These are phyloP conservation scores for Odontomyia ornata DNA, from an alignment of 2,888 invertebrate species.

Conservation along the genomic window DNA sequence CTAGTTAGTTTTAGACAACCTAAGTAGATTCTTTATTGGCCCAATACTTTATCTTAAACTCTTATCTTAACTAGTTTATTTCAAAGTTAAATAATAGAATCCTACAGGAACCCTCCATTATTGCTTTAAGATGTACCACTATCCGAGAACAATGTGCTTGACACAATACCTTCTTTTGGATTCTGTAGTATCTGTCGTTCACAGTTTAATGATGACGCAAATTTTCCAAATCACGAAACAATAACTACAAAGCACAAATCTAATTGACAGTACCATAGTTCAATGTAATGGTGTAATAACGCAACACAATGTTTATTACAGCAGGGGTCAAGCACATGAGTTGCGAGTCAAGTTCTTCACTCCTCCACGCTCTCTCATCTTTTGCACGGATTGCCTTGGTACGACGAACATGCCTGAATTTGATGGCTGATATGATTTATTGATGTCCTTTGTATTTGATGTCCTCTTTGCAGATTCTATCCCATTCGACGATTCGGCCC, in stretches of 20 bases:
- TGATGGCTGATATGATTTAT: constrained; percentile 54
- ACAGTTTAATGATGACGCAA: constrained; percentile 42
- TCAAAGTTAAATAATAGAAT: too few species aligned
- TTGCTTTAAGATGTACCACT: neutral
- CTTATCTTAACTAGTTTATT: too few species aligned
- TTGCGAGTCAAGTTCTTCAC: neutral
- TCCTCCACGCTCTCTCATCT: neutral
- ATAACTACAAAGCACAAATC: constrained; percentile 34
- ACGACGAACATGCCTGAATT: constrained; percentile 48
- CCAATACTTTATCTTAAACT: too few species aligned
- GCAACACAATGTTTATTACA: constrained; percentile 34
- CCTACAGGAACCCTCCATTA: too few species aligned
- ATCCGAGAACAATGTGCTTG: neutral
- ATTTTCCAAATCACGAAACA: constrained; percentile 45
- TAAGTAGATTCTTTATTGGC: too few species aligned
- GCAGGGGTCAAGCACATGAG: constrained; percentile 43
- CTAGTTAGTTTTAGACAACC: too few species aligned
- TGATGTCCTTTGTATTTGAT: constrained; percentile 53
- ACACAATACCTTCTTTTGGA: neutral
- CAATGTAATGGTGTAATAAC: constrained; percentile 43
- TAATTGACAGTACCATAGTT: constrained; percentile 38
- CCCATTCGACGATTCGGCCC: constrained; percentile 42
- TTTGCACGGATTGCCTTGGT: neutral
- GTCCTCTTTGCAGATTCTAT: constrained; percentile 49
- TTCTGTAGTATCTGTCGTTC: neutral